Evolutionary conservation across 2,797 vertebrate species (phyloP).

Genomic region (Moxostoma hubbsi): DNA sequence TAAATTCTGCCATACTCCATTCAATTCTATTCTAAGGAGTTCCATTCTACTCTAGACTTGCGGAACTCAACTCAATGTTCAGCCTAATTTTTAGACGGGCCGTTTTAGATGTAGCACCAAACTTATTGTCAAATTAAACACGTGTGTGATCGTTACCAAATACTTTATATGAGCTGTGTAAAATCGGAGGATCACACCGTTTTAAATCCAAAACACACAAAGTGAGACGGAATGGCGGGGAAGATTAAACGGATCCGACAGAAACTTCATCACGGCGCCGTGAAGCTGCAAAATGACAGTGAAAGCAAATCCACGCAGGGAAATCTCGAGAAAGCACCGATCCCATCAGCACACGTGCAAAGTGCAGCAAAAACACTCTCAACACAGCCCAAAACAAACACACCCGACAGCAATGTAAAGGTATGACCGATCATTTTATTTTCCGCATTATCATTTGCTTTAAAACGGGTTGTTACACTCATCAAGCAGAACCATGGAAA

Average conservation of each 20-base stretch:
- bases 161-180: no score
- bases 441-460: neutral
- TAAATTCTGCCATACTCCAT: no score
- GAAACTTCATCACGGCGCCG: constrained; percentile 76
- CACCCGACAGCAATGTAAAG: constrained; percentile 13
- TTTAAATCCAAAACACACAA: neutral
- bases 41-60: no score
- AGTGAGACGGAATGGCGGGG: constrained; percentile 70
- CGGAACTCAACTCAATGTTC: constrained; percentile 22
- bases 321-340: constrained; percentile 34
- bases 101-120: neutral
- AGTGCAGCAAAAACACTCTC: neutral
- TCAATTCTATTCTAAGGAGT: no score
- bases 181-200: neutral
- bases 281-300: constrained; percentile 60
- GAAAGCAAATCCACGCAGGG: neutral
- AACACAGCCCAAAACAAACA: neutral
- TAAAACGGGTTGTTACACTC: neutral
- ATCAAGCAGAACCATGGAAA: neutral
- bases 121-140: constrained; percentile 4
- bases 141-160: neutral
- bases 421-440: neutral
- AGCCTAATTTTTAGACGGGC: neutral
- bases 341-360: neutral
- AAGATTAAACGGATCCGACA: constrained; percentile 76